Base-by-base conservation (phyloP, 2,888 invertebrate genomes). In the Philereme vetulata region DNA sequence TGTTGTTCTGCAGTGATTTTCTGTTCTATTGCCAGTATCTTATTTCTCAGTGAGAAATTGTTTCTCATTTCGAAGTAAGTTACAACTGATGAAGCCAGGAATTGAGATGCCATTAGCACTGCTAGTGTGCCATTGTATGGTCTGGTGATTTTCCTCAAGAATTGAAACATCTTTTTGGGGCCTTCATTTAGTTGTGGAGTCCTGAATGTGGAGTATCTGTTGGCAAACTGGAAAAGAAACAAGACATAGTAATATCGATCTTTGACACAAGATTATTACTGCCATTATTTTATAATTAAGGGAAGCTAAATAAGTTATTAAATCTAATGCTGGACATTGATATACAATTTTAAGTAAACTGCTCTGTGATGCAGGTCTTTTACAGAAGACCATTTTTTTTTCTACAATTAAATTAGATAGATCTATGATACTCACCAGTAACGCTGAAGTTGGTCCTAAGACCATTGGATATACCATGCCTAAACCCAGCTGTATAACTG, bases 41-140 rank as follows among this genome's bases (percentile, higher is more conserved):
- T 89, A 21, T 54, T 65, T 67, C 84, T 83, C 4, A 94, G 66
- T n/a, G 75, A 78, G 8, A 85, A 71, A 51, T 92, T 80, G 62
- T 93, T 94, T 66, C 87, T 88, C 64, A 93, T 88, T 86, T 96
- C 94, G 62, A 88, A 93, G 68, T 95, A 94, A 0, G 96, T 95
- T 0, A 96, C 69, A 36, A 88, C 77, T 44, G 94, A 91, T 0
- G 94, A 93, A 0, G 93, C 65, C 0, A 94, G 5, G 0, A 93
- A 78, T 58, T 96, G 95, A 0, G 86, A 75, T 0, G 90, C 70
- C 5, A 93, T 74, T 44, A 95, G 75, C 0, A 84, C 81, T 1
- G 91, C 85, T 8, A 95, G 66, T 0, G 87, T 82, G 2, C 91
- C 92, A 4, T 84, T 77, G 34, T 94, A 89, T 0, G 94, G 94